These are phyloP conservation scores for Bothrops jararaca DNA, from an alignment of 2,113 vertebrate species.

Conservation along the genomic window DNA sequence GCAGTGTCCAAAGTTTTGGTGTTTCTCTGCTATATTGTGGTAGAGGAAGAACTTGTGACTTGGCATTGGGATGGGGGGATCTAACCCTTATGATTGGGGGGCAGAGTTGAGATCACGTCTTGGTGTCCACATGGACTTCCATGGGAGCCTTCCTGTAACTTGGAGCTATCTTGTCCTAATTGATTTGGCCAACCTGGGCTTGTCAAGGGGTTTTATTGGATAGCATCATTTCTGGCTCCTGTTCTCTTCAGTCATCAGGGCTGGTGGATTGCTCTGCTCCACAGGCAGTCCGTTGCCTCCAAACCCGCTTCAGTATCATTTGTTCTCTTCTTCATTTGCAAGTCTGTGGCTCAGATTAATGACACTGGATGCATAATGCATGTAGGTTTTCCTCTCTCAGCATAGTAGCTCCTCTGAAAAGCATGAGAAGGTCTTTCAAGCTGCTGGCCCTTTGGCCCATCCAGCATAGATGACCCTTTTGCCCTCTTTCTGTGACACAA, in stretches of 20 bases:
- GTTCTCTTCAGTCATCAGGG: constrained; percentile 2
- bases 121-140: not conserved
- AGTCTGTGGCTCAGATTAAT: too few relatives aligned
- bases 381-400: not conserved
- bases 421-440: not conserved
- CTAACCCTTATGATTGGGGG: not conserved
- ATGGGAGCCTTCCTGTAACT: not conserved
- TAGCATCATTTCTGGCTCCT: not conserved
- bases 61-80: not conserved
- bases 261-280: not conserved
- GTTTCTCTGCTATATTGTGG: too few relatives aligned
- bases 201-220: not conserved
- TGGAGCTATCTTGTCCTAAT: not conserved
- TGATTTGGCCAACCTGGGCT: not conserved
- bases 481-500: not conserved
- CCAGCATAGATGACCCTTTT: not conserved
- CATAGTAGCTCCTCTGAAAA: not conserved
- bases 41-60: not conserved
- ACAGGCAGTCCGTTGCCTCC: not conserved
- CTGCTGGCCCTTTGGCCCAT: not conserved
- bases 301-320: not conserved
- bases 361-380: not conserved
- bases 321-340: not conserved
- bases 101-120: not conserved
- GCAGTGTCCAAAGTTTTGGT: not conserved